Evolutionary conservation across 2,888 invertebrate genomes (phyloP).

Genomic region (Lamellibrachia satsuma): DNA sequence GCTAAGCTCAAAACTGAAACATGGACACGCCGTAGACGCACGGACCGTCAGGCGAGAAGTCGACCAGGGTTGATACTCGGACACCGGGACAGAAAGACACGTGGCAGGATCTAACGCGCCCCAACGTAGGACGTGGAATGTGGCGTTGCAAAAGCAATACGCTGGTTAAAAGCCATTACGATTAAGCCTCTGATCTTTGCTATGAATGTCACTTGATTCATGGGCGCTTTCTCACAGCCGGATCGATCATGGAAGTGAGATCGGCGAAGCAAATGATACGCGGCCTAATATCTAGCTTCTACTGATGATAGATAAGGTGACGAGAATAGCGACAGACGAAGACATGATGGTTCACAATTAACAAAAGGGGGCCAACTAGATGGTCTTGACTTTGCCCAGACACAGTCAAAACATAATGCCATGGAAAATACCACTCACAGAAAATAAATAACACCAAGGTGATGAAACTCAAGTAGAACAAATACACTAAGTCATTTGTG

Average conservation of each 20-base stretch:
- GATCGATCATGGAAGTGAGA: not conserved
- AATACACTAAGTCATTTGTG: not conserved
- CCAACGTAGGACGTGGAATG: not conserved
- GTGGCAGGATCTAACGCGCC: not conserved
- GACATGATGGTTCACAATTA: not conserved
- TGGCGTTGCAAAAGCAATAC: not conserved
- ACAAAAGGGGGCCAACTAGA: not conserved
- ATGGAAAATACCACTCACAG: not conserved
- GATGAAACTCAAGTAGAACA: not conserved
- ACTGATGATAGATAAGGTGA: not conserved
- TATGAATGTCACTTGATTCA: not conserved
- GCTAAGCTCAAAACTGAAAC: too few species aligned
- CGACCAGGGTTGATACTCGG: not conserved
- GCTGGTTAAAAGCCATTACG: not conserved
- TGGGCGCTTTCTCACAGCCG: not conserved
- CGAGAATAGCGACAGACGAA: not conserved
- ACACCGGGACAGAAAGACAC: not conserved
- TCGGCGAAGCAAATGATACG: not conserved
- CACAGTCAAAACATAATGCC: not conserved
- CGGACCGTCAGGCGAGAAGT: not conserved
- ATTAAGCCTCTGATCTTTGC: conserved; percentile 12
- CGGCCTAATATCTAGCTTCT: not conserved
- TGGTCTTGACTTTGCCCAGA: too few species aligned
- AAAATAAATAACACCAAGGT: not conserved
- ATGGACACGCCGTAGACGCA: too few species aligned